Evolutionary conservation across 2,888 invertebrate genomes (phyloP), one percentile per base, ranked within the genome.

Genomic region (Chromoteleia sp.): DNA sequence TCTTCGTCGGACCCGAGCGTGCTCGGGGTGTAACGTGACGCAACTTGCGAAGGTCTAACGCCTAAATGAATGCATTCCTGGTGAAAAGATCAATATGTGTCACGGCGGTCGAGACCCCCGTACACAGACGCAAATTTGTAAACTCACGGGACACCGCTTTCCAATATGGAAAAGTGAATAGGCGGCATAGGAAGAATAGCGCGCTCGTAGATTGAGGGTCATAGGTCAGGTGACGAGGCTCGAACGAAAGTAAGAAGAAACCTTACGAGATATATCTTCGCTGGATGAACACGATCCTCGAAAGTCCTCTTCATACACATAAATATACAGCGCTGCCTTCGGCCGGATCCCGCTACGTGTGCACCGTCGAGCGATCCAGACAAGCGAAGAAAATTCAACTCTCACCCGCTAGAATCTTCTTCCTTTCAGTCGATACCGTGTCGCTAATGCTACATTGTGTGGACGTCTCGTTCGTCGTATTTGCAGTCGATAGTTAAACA

Each of bases 241-340:
- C 52, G 68, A 83, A 80, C 79, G 82, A 83, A 83, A 83, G 82
- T 83, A 76, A 79, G 82, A 79, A 77, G 79, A 83, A 83, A 83
- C 79, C 75, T 82, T 70, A 39, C 76, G 56, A 81, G 81, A 82
- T 78, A 74, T 82, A 82, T 78, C 82, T 82, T 52, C 45, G 82
- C 63, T 68, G 71, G 71, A 71, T 76, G 79, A 82, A 82, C 82
- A 82, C 78, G 79, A 82, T 82, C 71, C 79, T 82, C 75, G 82
- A 82, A 82, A 82, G 82, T 82, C 82, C 78, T 76, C 70, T 63
- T 79, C 79, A 61, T 79, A 78, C 82, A 75, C 76, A 75, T 79
- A 79, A 82, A 82, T 79, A 82, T 82, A 79, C 67, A 50, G 59
- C 48, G 59, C 30, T 48, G 70, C 71, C 67, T 58, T 58, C 29